Percentiles rank a stretch among this genome's conserved stretches.
Conservation (phyloP, 92 coral and sea anemone genomes). For the Micromussa lordhowensis region DNA sequence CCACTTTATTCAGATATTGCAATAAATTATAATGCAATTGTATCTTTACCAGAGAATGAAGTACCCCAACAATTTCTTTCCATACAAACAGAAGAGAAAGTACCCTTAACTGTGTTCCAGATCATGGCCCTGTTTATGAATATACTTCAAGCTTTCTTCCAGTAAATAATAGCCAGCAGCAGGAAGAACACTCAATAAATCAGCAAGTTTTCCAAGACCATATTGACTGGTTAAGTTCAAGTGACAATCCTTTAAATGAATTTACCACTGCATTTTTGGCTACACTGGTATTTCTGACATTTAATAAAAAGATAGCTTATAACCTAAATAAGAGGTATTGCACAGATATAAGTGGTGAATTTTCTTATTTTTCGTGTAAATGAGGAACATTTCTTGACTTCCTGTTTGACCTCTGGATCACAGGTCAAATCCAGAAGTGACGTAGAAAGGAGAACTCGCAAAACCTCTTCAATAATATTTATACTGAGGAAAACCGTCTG, state of each 20-base stretch:
- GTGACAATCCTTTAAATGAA: constrained; percentile 57
- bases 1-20: constrained; percentile 46
- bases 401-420: too few species aligned
- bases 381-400: too few species aligned
- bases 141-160: constrained; percentile 43
- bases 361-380: too few species aligned
- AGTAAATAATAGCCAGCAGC: constrained; percentile 37
- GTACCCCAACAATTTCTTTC: constrained; percentile 49
- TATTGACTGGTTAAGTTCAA: constrained; percentile 47
- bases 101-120: constrained; percentile 32
- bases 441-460: too few species aligned
- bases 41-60: constrained; percentile 55
- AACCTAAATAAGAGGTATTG: too few species aligned
- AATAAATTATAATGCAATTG: constrained; percentile 36
- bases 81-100: constrained; percentile 54
- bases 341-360: too few species aligned
- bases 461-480: too few species aligned
- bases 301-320: too few species aligned
- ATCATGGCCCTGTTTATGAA: constrained; percentile 36
- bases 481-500: too few species aligned
- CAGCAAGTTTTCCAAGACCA: constrained; percentile 29
- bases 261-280: constrained; percentile 49
- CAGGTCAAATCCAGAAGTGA: too few species aligned
- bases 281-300: constrained; percentile 72
- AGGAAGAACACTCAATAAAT: constrained; percentile 33